These are phyloP conservation scores for Isoperla grammatica DNA, from an alignment of 2,888 invertebrate species.

Conservation along the genomic window DNA sequence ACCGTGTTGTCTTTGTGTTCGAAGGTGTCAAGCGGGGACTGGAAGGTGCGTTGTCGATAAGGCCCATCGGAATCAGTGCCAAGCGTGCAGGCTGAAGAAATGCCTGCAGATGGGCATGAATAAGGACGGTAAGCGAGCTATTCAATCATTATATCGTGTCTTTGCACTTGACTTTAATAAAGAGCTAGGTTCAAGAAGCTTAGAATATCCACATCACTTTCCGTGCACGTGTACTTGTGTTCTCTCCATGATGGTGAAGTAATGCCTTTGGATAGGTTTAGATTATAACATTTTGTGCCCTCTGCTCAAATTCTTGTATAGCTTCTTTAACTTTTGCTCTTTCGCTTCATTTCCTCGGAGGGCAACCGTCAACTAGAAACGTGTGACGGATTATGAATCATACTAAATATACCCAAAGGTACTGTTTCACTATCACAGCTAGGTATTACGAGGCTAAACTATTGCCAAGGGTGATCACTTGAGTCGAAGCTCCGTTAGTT, in stretches of 20 bases:
- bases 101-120: slow-evolving; percentile 99
- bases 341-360: slow-evolving; percentile 4
- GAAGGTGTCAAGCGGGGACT: slow-evolving; percentile 97
- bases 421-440: slow-evolving; percentile 17
- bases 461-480: no score
- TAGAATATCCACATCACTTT: neutral
- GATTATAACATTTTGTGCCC: neutral
- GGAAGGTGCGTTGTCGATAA: slow-evolving; percentile 97
- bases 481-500: no score
- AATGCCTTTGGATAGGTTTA: slow-evolving; percentile 6
- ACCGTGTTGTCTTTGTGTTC: slow-evolving; percentile 25
- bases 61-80: slow-evolving; percentile 98
- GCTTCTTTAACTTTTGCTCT: slow-evolving; percentile 17
- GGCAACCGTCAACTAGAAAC: slow-evolving; percentile 14
- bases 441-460: neutral
- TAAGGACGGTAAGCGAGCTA: slow-evolving; percentile 84
- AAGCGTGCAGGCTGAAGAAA: slow-evolving; percentile 96
- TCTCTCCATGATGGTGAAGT: slow-evolving; percentile 11
- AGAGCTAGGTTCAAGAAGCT: slow-evolving; percentile 11
- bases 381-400: no score
- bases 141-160: neutral
- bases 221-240: neutral
- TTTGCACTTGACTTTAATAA: neutral
- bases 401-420: slow-evolving; percentile 16
- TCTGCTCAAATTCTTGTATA: neutral